Conservation (phyloP, 2,888 invertebrate species). For the Dinocampus coccinellae region DNA sequence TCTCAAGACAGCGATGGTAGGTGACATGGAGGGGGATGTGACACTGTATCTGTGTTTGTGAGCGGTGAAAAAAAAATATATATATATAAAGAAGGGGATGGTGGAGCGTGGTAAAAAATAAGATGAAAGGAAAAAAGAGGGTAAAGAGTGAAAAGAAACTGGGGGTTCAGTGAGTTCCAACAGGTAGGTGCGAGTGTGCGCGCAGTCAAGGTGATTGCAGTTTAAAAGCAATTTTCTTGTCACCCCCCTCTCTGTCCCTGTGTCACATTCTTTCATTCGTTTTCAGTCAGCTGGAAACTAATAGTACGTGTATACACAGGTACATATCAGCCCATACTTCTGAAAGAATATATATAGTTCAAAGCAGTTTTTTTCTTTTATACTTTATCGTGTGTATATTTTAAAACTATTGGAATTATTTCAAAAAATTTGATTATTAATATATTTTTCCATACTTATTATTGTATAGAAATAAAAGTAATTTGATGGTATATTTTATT, state of each 20-base stretch:
- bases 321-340: not conserved
- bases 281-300: conserved; percentile 26
- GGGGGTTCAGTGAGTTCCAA: conserved; percentile 50
- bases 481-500: too few species aligned
- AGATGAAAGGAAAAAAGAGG: conserved; percentile 1
- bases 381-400: not conserved
- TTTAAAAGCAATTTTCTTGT: conserved; percentile 53
- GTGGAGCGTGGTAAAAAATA: conserved; percentile 13
- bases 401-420: too few species aligned
- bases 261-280: conserved; percentile 47
- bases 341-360: too few species aligned
- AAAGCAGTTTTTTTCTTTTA: conserved; percentile 3
- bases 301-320: not conserved
- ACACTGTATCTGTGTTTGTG: too few species aligned
- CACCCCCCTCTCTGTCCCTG: conserved; percentile 44
- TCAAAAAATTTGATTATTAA: too few species aligned
- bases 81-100: not conserved
- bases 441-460: too few species aligned
- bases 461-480: too few species aligned
- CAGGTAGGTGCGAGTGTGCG: conserved; percentile 50
- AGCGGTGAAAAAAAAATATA: too few species aligned
- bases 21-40: not conserved
- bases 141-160: conserved; percentile 13
- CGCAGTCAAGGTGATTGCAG: conserved; percentile 44
- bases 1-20: not conserved